Evolutionary conservation across 2,888 invertebrate genomes (phyloP), one percentile per base, ranked within the genome.

Genomic region (Drosophila koepferae): DNA sequence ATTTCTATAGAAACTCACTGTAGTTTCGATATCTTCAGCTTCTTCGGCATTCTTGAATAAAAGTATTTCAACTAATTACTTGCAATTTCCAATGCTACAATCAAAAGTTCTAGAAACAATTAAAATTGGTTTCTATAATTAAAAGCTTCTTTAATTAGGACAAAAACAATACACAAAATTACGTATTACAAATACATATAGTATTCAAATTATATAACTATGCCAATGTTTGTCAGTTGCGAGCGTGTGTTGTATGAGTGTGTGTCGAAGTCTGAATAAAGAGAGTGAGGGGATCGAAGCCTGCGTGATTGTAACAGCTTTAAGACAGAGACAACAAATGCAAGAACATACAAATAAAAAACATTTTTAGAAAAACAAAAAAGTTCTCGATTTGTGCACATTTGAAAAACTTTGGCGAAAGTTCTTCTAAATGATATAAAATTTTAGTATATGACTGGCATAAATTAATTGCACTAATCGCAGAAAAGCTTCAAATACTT

Each of bases 121-220:
- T 38, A 46, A 34, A 60, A 60, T 12, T 59, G 2, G 20, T 4
- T 49, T 48, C 46, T 58, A 63, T 68, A 71, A 67, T 75, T 72
- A 68, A 75, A 80, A 80, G 64, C 20, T 44, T 46, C 7, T 46
- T 7, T 12, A 14, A 46, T 23, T 23, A 23, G 3, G 1, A 23
- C 7, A 46, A 46, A 14, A 20, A 14, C 6, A 20, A 43, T n/a
- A 18, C 10, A 43, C 3, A 0, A 9, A 10, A 34, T 34, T 20
- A 54, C 58, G 51, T 49, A 68, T 66, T 65, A 53, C 9, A 63
- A 77, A 72, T 62, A 54, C 63, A 68, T 68, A 34, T n/a, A 43
- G 74, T 36, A 23, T 59, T 44, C n/a, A n/a, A n/a, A 34, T 46
- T 63, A 74, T 20, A 7, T 40, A 40, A 40, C 10, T 2, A 1